Evolutionary conservation across 2,113 vertebrate genomes (phyloP).

Genomic region (Ptilonorhynchus violaceus): DNA sequence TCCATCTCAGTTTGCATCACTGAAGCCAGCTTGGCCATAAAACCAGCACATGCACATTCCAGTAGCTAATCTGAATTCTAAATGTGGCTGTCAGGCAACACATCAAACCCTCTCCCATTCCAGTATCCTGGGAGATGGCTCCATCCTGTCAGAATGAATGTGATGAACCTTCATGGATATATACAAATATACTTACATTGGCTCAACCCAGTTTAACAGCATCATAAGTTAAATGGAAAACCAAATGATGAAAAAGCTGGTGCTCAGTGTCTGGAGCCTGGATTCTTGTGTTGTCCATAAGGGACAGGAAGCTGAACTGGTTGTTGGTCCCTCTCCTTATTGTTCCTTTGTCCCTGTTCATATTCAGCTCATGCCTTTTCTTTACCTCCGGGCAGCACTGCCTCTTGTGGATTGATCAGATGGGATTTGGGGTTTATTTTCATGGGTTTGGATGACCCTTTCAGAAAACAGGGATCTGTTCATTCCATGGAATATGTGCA

Average conservation of each 20-base stretch:
- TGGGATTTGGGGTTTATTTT: not conserved
- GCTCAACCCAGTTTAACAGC: not conserved
- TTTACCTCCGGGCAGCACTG: not conserved
- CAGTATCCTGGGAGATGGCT: not conserved
- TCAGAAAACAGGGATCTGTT: not conserved
- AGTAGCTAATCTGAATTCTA: not conserved
- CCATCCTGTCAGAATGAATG: not conserved
- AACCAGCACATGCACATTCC: not conserved
- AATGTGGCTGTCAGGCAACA: not conserved
- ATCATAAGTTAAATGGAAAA: not conserved
- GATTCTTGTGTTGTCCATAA: not conserved
- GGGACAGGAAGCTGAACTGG: not conserved
- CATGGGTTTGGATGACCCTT: not conserved
- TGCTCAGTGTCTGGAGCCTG: not conserved
- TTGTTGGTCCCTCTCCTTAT: not conserved
- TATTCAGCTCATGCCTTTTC: fast-evolving
- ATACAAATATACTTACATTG: not conserved
- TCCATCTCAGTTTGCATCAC: not conserved
- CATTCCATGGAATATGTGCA: not conserved
- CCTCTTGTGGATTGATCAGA: not conserved
- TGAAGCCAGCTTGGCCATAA: not conserved
- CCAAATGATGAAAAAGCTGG: not conserved
- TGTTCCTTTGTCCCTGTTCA: not conserved
- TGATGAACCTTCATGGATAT: not conserved
- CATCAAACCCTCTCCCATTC: not conserved